These are phyloP conservation scores for Sepiola atlantica DNA, from an alignment of 2,888 invertebrate genomes.

Conservation along the genomic window DNA sequence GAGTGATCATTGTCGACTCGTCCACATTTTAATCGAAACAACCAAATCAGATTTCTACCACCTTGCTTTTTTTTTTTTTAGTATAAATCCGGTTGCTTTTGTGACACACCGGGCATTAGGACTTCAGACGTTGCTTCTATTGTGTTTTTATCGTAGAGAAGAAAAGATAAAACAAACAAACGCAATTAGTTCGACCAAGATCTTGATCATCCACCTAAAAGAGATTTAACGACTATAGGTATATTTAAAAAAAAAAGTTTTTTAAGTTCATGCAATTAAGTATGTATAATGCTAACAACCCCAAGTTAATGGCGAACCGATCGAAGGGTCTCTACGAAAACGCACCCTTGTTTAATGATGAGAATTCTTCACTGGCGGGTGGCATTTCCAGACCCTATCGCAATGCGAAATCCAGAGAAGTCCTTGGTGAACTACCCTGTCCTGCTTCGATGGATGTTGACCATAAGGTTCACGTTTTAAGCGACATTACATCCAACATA, in stretches of 20 bases:
- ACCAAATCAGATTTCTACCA: not conserved
- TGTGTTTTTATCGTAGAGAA: too few species aligned
- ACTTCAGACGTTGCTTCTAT: not conserved
- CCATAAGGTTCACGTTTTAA: not conserved
- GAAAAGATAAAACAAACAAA: not conserved
- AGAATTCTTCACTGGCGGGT: not conserved
- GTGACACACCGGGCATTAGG: not conserved
- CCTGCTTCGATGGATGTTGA: not conserved
- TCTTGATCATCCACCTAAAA: not conserved
- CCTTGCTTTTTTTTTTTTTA: not conserved
- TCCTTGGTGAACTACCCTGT: not conserved
- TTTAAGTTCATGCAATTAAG: not conserved
- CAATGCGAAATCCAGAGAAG: constrained; percentile 1
- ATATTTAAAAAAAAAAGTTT: not conserved
- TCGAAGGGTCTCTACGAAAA: not conserved
- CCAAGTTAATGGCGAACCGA: not conserved
- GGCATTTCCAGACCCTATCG: not conserved
- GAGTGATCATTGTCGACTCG: not conserved
- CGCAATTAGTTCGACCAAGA: not conserved
- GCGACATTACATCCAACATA: not conserved
- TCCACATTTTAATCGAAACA: not conserved
- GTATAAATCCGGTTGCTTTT: not conserved
- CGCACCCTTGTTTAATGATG: constrained; percentile 12
- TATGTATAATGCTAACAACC: not conserved
- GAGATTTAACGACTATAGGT: not conserved